phyloP scores from a whole-genome alignment of 2,888 invertebrate species.

The Aphodius granarius region DNA sequence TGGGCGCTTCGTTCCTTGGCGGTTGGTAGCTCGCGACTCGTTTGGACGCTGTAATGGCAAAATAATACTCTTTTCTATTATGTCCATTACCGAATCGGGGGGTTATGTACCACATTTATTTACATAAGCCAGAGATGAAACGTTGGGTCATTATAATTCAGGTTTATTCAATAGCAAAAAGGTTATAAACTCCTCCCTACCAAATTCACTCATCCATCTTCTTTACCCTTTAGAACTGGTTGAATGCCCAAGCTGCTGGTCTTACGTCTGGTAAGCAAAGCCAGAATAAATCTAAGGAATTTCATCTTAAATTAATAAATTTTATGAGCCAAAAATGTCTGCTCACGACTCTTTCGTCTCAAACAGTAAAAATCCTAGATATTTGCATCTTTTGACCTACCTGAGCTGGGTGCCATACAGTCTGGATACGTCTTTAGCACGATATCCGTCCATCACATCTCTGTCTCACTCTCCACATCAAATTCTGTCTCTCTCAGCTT shows the following conservation, averaged over 20 bases:
- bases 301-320: background rate
- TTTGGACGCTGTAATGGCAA: background rate
- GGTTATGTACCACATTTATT: background rate
- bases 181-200: slow-evolving; percentile 25
- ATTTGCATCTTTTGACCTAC: background rate
- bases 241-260: slow-evolving; percentile 33
- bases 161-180: slow-evolving; percentile 22
- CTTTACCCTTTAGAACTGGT: slow-evolving; percentile 26
- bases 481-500: background rate
- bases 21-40: too few relatives aligned
- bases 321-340: too few relatives aligned
- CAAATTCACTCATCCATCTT: slow-evolving; percentile 29
- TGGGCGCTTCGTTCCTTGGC: background rate
- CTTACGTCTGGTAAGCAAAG: slow-evolving; percentile 33
- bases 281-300: background rate
- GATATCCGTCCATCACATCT: slow-evolving; percentile 17
- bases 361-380: background rate
- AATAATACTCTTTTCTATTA: background rate
- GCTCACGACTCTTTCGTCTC: background rate
- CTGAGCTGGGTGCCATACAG: slow-evolving; percentile 16
- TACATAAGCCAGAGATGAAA: background rate
- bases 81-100: background rate
- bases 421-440: slow-evolving; percentile 22
- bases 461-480: background rate
- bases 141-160: slow-evolving; percentile 17